Evolutionary conservation across 2,888 invertebrate species (phyloP).

Genomic region (Graphium colonna): DNA sequence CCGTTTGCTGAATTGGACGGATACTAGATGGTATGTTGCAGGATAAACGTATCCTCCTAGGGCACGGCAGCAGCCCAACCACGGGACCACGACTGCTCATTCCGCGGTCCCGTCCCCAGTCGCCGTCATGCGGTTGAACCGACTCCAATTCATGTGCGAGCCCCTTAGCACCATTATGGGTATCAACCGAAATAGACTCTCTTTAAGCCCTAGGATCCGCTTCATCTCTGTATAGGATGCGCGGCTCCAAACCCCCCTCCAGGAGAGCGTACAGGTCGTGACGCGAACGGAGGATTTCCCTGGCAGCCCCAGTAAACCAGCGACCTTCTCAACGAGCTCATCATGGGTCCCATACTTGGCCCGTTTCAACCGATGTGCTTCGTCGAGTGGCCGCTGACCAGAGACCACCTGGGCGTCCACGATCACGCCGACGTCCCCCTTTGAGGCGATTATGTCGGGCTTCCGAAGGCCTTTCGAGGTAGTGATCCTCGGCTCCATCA

Average conservation of each 20-base stretch:
- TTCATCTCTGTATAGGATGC: conserved; percentile 24
- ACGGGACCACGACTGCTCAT: conserved; percentile 4
- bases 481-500: conserved; percentile 33
- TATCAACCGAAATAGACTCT: background rate
- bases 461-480: conserved; percentile 37
- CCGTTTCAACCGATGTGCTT: conserved; percentile 32
- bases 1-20: too few species aligned
- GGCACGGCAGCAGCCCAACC: conserved; percentile 16
- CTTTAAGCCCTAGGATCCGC: conserved; percentile 15
- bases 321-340: conserved; percentile 29
- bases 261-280: conserved; percentile 31
- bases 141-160: conserved; percentile 26
- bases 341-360: too few species aligned
- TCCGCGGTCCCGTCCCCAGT: background rate
- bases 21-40: background rate
- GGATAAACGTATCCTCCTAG: background rate
- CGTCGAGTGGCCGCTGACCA: conserved; percentile 26
- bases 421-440: conserved; percentile 32
- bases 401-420: conserved; percentile 43
- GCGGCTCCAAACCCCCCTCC: conserved; percentile 31
- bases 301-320: conserved; percentile 30
- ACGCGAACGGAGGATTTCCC: conserved; percentile 15
- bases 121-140: conserved; percentile 25
- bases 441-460: conserved; percentile 39
- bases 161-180: conserved; percentile 23